Evolutionary conservation across 1,140 invertebrate genomes (phyloP).

Genomic region (Drosophila kurseongensis): DNA sequence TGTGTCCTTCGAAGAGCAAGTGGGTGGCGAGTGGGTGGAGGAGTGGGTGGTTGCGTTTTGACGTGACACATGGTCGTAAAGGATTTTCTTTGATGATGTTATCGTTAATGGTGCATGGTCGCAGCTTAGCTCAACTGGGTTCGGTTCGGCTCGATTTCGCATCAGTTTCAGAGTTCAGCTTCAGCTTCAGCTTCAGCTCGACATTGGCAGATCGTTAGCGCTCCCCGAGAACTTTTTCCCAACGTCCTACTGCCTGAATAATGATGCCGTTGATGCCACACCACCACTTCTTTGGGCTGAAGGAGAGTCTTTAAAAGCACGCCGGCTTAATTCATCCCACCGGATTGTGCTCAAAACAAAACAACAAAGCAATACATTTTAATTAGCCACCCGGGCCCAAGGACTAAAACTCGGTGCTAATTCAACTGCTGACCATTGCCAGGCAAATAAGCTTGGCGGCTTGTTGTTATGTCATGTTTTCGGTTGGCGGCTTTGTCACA

Average conservation of each 20-base stretch:
- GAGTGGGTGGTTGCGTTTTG: constrained; percentile 20
- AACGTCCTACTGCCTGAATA: constrained; percentile 57
- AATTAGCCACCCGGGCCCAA: constrained; percentile 56
- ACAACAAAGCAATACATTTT: constrained; percentile 59
- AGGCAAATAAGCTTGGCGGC: constrained; percentile 50
- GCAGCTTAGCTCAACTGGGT: constrained; percentile 21
- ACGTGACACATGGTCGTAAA: constrained; percentile 74
- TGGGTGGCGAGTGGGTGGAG: constrained; percentile 1
- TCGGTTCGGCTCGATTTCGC: constrained; percentile 33
- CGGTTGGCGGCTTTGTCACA: constrained; percentile 42
- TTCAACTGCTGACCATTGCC: constrained; percentile 54
- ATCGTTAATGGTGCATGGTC: constrained; percentile 75
- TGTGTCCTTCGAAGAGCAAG: constrained; percentile 16
- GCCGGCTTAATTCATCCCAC: constrained; percentile 49
- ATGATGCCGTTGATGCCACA: constrained; percentile 49
- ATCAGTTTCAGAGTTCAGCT: constrained; percentile 38
- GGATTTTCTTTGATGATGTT: constrained; percentile 81
- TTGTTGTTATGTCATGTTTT: constrained; percentile 57
- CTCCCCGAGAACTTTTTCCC: constrained; percentile 28
- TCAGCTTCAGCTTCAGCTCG: constrained; percentile 12
- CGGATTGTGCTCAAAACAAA: constrained; percentile 18
- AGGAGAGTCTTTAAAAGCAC: constrained; percentile 32
- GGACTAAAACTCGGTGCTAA: constrained; percentile 31
- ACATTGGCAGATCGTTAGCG: constrained; percentile 64
- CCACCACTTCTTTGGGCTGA: background rate